These are phyloP conservation scores for Actinia equina DNA, from an alignment of 64 coral and sea anemone genomes.

Conservation along the genomic window DNA sequence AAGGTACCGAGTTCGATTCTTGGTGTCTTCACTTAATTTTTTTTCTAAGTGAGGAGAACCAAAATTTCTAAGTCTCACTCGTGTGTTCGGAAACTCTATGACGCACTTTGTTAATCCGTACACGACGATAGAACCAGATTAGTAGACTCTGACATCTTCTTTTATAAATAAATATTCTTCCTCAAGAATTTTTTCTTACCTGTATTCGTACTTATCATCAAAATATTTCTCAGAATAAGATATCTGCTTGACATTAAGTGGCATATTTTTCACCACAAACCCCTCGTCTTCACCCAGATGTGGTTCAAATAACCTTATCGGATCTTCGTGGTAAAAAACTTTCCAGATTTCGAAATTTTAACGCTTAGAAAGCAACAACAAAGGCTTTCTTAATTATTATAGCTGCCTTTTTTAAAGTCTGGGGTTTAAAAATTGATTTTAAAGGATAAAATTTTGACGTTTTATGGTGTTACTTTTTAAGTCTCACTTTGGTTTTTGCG, in stretches of 20 bases:
- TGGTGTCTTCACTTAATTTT: too few species aligned
- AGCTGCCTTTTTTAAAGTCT: not conserved
- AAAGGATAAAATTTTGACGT: not conserved
- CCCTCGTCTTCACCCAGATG: not conserved
- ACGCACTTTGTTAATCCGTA: too few species aligned
- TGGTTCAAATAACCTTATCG: not conserved
- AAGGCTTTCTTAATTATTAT: not conserved
- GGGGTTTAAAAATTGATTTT: not conserved
- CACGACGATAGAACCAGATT: too few species aligned
- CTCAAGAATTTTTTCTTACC: constrained; percentile 20
- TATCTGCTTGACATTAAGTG: constrained; percentile 47
- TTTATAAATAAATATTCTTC: not conserved
- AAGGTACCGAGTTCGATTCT: too few species aligned
- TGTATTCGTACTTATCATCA: constrained; percentile 68
- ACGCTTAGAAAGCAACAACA: not conserved
- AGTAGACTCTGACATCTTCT: not conserved
- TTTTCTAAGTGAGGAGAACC: too few species aligned
- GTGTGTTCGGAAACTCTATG: too few species aligned
- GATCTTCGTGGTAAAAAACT: not conserved
- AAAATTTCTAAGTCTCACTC: too few species aligned
- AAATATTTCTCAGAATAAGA: constrained; percentile 78
- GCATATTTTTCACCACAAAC: not conserved
- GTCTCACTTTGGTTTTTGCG: not conserved
- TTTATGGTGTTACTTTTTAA: not conserved
- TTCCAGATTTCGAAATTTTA: not conserved